phyloP scores from a whole-genome alignment of 2,113 vertebrate genomes.

The chimpanzee (Pan troglodytes) region NHGRI_mPanTro3-v2.1_pri NC_072421.2:35512501-35513000 shows the following conservation, averaged over 20 bases:
- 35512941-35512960: neutral
- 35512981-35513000: neutral
- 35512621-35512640: neutral
- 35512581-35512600: neutral
- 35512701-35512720: neutral
- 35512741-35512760: constrained; percentile 16
- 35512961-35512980: constrained; percentile 9
- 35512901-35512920: neutral
- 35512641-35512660: constrained; percentile 35
- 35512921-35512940: neutral
- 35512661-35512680: constrained; percentile 15
- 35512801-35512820: neutral
- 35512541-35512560: neutral
- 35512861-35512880: neutral
- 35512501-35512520: neutral
- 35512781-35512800: neutral
- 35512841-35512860: neutral
- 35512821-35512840: neutral
- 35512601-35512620: neutral
- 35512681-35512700: constrained; percentile 32
- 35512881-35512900: neutral
- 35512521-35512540: constrained; percentile 7
- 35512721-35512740: neutral
- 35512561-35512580: constrained; percentile 32
- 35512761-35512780: neutral